phyloP scores from a whole-genome alignment of 2,888 invertebrate species.

The Pollenia labialis region DNA sequence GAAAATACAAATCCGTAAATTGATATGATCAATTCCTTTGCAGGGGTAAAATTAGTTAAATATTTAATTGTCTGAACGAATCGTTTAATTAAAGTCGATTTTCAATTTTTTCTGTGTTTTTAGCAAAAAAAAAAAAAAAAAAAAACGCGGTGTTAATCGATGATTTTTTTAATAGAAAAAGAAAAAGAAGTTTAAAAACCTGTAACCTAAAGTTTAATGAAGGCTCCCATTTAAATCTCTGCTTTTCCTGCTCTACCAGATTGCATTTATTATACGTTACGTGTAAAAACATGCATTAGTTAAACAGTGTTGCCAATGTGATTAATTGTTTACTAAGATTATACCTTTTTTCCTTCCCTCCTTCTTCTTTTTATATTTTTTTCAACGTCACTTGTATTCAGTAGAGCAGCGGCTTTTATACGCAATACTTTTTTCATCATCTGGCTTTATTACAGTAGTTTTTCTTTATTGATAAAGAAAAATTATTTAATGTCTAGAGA shows the following conservation, averaged over 20 bases:
- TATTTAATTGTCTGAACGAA: too few species aligned
- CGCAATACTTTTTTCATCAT: neutral
- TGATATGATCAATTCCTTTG: too few species aligned
- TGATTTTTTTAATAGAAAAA: neutral
- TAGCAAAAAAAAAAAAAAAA: too few species aligned
- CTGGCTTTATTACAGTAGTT: constrained; percentile 31
- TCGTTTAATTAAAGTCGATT: too few species aligned
- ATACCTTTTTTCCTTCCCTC: neutral
- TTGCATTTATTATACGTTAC: constrained; percentile 3
- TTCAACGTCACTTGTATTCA: neutral
- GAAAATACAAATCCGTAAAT: too few species aligned
- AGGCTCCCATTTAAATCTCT: neutral
- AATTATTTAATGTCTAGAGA: constrained; percentile 45
- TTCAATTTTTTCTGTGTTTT: too few species aligned
- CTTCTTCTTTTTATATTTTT: neutral
- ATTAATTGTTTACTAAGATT: constrained; percentile 55
- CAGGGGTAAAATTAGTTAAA: too few species aligned
- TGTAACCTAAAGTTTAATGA: neutral
- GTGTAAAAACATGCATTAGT: constrained; percentile 47
- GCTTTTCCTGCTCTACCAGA: neutral
- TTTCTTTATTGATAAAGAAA: constrained; percentile 39
- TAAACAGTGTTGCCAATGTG: constrained; percentile 56
- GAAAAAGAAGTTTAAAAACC: neutral
- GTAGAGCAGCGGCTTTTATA: constrained; percentile 1
- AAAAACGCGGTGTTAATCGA: too few species aligned